Evolutionary conservation across 2,113 vertebrate species (phyloP).

Genomic region (Papio anubis): DNA sequence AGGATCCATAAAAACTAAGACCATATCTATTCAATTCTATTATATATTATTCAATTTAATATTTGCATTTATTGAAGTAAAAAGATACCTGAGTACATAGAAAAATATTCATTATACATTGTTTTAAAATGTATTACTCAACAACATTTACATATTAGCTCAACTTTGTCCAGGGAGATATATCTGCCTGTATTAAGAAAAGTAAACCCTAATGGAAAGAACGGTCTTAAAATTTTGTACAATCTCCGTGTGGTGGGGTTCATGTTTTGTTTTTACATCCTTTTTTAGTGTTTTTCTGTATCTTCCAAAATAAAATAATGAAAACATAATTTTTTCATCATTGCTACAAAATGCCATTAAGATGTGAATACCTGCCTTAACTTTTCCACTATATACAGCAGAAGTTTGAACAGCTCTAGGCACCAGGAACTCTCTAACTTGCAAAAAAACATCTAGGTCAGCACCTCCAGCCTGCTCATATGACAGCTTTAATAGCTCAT

Average conservation of each 20-base stretch:
- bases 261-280: neutral
- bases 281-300: neutral
- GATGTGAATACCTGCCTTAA: neutral
- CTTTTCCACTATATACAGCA: neutral
- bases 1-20: neutral
- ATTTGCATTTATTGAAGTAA: neutral
- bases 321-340: constrained; percentile 1
- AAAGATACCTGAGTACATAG: neutral
- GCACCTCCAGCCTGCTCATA: neutral
- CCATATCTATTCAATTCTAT: too few relatives aligned
- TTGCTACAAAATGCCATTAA: neutral
- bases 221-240: neutral
- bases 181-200: neutral
- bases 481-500: neutral
- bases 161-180: neutral
- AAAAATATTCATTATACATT: neutral
- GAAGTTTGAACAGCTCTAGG: neutral
- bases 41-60: neutral
- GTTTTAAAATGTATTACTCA: neutral
- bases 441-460: neutral
- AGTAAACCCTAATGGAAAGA: neutral
- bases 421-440: neutral
- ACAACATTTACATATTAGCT: neutral
- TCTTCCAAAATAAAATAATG: constrained; percentile 37
- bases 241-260: neutral